Percentiles rank a stretch among this genome's conserved stretches.
Evolutionary conservation across 2,797 vertebrate genomes (phyloP).

Genomic region (Coendou prehensilis): DNA sequence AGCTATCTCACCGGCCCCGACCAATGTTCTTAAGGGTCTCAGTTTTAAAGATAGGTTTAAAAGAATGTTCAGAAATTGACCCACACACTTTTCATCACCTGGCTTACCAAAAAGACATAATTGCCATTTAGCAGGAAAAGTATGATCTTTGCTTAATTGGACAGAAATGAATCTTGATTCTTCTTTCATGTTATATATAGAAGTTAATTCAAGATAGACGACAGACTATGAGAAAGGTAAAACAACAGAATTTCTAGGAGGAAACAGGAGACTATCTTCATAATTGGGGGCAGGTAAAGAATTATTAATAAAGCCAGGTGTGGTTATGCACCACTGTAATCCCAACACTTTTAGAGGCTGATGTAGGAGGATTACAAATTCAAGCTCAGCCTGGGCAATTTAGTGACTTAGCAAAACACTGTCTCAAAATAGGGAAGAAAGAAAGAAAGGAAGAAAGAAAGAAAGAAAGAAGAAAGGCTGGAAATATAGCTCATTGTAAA

Average conservation of each 20-base stretch:
- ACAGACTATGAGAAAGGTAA: not conserved
- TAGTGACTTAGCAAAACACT: not conserved
- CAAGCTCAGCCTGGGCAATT: not conserved
- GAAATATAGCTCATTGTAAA: not conserved
- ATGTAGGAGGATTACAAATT: not conserved
- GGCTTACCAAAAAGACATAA: not conserved
- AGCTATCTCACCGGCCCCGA: no score
- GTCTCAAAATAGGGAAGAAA: not conserved
- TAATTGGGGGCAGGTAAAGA: not conserved
- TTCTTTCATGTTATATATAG: not conserved
- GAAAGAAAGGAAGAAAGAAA: not conserved
- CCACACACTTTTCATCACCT: not conserved
- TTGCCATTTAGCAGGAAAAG: not conserved
- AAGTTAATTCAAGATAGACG: not conserved
- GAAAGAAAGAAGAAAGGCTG: not conserved
- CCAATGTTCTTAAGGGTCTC: not conserved
- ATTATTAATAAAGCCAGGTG: not conserved
- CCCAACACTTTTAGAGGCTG: not conserved
- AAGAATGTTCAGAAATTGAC: not conserved
- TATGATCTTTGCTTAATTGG: not conserved
- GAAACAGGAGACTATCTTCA: not conserved
- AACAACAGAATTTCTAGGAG: not conserved
- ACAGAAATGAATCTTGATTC: not conserved
- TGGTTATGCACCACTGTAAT: not conserved
- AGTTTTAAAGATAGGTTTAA: constrained; percentile 11